Conservation (phyloP, 2,888 invertebrate species). For the Exephanes ischioxanthus region DNA sequence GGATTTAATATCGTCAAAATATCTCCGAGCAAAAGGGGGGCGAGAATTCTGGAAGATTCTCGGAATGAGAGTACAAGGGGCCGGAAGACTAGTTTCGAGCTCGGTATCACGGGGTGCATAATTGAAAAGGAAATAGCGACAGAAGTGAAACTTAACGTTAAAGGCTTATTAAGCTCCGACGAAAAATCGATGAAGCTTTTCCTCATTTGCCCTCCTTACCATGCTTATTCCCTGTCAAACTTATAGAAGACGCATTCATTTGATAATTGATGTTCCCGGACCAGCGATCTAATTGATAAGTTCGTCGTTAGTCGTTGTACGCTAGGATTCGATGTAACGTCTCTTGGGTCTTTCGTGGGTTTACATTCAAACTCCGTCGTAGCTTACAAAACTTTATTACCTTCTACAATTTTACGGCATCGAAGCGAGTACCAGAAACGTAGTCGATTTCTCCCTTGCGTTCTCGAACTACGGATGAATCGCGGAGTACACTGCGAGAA, state of each 20-base stretch:
- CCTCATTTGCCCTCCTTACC: not conserved
- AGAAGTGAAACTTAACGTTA: constrained; percentile 28
- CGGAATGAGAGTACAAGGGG: not conserved
- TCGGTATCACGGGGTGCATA: constrained; percentile 3
- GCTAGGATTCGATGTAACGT: not conserved
- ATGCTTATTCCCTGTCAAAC: constrained; percentile 18
- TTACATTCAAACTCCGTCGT: not conserved
- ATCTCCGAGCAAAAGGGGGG: constrained; percentile 33
- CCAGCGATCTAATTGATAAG: constrained; percentile 44
- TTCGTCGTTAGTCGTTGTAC: not conserved
- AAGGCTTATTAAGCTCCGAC: constrained; percentile 28
- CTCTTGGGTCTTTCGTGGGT: not conserved
- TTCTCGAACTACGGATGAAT: too few relatives aligned
- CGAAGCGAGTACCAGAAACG: not conserved
- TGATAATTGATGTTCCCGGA: constrained; percentile 45
- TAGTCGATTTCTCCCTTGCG: not conserved
- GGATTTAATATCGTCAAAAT: constrained; percentile 58
- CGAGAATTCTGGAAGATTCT: constrained; percentile 8
- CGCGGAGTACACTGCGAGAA: too few relatives aligned
- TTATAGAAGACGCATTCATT: constrained; percentile 35
- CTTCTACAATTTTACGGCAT: not conserved
- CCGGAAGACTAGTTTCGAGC: constrained; percentile 15
- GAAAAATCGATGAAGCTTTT: constrained; percentile 10
- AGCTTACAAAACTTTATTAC: constrained; percentile 6
- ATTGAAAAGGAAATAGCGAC: constrained; percentile 11